A percentile compares a stretch with the other conserved stretches of the same genome.
Evolutionary conservation across 1,140 invertebrate genomes (phyloP).

Genomic region (Drosophila repleta): DNA sequence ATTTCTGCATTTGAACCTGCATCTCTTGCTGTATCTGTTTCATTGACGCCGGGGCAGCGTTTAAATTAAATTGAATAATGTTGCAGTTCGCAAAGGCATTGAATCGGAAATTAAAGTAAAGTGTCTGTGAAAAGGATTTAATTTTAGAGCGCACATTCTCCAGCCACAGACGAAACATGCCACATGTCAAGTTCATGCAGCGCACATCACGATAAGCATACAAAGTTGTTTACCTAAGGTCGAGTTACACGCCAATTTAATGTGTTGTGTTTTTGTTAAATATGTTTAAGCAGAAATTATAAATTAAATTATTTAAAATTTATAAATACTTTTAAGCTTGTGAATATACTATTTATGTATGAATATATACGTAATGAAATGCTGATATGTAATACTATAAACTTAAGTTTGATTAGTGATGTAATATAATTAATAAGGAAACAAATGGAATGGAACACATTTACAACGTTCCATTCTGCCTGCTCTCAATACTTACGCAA

Average conservation of each 20-base stretch:
- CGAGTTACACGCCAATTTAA: no score
- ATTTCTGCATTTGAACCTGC: neutral
- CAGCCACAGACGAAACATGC: constrained; percentile 4
- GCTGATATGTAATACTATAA: no score
- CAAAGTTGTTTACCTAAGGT: neutral
- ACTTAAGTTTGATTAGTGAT: no score
- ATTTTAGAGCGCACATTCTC: constrained; percentile 31
- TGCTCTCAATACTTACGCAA: neutral
- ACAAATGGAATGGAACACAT: neutral
- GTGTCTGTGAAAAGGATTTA: constrained; percentile 37
- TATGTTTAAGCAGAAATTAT: no score
- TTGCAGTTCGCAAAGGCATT: constrained; percentile 17
- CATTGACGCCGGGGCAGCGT: neutral
- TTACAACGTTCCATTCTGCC: neutral
- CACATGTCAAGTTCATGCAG: constrained; percentile 13
- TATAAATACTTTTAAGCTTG: no score
- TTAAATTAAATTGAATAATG: constrained; percentile 18
- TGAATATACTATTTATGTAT: no score
- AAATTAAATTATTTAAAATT: no score
- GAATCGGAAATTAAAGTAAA: constrained; percentile 32
- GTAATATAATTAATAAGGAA: neutral
- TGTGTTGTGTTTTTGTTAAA: no score
- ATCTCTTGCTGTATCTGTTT: neutral
- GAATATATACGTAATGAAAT: no score
- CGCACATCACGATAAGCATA: neutral